Evolutionary conservation across 2,888 invertebrate genomes (phyloP).

Genomic region (Bombyx huttoni): DNA sequence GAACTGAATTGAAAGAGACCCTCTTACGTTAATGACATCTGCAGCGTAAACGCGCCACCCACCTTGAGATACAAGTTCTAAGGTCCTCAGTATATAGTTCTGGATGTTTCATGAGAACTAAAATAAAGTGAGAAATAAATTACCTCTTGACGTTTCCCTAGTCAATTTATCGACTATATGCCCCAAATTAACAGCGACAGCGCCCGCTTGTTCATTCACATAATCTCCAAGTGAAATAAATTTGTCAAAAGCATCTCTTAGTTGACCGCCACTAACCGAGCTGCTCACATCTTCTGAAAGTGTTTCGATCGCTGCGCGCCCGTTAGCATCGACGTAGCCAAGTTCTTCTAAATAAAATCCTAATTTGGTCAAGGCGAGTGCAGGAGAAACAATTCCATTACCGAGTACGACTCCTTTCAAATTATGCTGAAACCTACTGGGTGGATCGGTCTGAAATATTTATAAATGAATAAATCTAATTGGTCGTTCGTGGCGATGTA

Average conservation of each 20-base stretch:
- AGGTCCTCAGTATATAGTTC: too few species aligned
- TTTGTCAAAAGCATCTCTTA: conserved; percentile 71
- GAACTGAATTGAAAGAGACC: too few species aligned
- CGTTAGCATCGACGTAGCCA: conserved; percentile 78
- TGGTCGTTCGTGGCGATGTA: too few species aligned
- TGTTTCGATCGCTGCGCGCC: conserved; percentile 69
- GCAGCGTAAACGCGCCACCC: too few species aligned
- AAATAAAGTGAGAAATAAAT: background rate
- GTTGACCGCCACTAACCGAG: conserved; percentile 64
- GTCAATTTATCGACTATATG: conserved; percentile 45
- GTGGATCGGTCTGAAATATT: conserved; percentile 48
- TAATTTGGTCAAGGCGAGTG: conserved; percentile 38
- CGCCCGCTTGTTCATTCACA: conserved; percentile 72
- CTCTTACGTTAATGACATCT: too few species aligned
- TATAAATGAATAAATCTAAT: too few species aligned
- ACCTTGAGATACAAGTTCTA: too few species aligned
- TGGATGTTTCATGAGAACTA: too few species aligned
- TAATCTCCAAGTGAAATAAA: conserved; percentile 74
- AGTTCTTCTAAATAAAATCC: conserved; percentile 58
- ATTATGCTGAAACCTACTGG: conserved; percentile 60
- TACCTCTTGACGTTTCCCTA: conserved; percentile 9
- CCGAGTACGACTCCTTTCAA: conserved; percentile 84
- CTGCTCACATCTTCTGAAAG: conserved; percentile 62
- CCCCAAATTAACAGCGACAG: conserved; percentile 80
- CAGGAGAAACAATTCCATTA: conserved; percentile 88